Percentiles rank a stretch among this genome's conserved stretches.
phyloP scores from a whole-genome alignment of 1,140 invertebrate species.

The Heliconius hermathena region DNA sequence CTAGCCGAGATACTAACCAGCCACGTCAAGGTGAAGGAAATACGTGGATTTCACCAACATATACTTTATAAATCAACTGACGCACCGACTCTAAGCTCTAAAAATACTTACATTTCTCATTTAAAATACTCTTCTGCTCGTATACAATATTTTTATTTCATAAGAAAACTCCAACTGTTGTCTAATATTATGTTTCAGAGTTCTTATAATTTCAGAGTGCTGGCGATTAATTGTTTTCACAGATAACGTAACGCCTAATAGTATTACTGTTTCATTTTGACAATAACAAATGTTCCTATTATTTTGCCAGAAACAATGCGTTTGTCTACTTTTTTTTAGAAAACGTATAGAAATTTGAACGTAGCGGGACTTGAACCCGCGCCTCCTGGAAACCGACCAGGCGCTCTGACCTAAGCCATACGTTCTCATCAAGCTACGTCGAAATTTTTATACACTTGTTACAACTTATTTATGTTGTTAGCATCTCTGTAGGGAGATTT shows the following conservation, averaged over 20 bases:
- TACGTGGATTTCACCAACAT: constrained; percentile 58
- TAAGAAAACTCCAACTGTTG: constrained; percentile 41
- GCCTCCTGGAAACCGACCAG: too few species aligned
- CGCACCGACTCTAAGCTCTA: constrained; percentile 55
- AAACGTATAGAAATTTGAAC: too few species aligned
- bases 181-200: constrained; percentile 21
- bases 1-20: constrained; percentile 66
- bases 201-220: constrained; percentile 12
- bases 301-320: background rate
- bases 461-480: too few species aligned
- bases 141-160: constrained; percentile 50
- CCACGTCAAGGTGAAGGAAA: constrained; percentile 74
- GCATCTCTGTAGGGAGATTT: too few species aligned
- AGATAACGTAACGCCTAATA: constrained; percentile 9
- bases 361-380: too few species aligned
- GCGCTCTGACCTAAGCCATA: too few species aligned
- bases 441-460: too few species aligned
- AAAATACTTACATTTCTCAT: constrained; percentile 58
- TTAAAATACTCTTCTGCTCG: constrained; percentile 46
- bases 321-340: too few species aligned
- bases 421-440: too few species aligned
- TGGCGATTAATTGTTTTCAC: constrained; percentile 29
- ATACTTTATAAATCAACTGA: constrained; percentile 69
- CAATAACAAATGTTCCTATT: constrained; percentile 24
- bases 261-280: constrained; percentile 19